Conservation (phyloP, 2,113 vertebrate species). For the Leuciscus idus region DNA sequence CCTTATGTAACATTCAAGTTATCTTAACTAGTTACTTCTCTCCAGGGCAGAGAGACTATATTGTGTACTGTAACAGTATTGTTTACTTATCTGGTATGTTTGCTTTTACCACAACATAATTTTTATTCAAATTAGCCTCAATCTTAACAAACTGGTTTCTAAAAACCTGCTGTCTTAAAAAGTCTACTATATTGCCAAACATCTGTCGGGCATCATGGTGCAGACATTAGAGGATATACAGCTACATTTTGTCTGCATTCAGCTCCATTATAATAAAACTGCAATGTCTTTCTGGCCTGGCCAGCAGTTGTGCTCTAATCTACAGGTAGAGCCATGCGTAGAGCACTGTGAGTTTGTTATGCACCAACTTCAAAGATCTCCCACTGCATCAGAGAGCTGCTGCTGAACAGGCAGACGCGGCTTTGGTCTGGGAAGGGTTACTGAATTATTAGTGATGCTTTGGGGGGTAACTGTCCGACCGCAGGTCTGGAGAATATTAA, state of each 20-base stretch:
- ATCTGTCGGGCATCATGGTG: neutral
- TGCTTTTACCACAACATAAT: neutral
- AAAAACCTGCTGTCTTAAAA: neutral
- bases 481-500: constrained; percentile 78
- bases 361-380: constrained; percentile 51
- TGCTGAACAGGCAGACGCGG: constrained; percentile 72
- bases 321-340: constrained; percentile 34
- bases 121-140: constrained; percentile 26
- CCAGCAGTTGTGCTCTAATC: constrained; percentile 51
- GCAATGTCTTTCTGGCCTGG: constrained; percentile 30
- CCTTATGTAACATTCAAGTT: constrained; percentile 14
- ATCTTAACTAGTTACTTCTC: neutral
- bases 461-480: constrained; percentile 78
- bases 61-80: neutral
- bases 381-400: constrained; percentile 67
- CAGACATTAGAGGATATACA: neutral
- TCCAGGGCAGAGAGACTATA: neutral
- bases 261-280: neutral
- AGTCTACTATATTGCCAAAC: neutral
- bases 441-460: constrained; percentile 84
- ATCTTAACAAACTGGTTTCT: constrained; percentile 37
- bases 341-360: constrained; percentile 59
- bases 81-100: constrained; percentile 6
- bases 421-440: constrained; percentile 77
- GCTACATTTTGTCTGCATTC: neutral